Percentiles rank a stretch among this genome's conserved stretches.
Evolutionary conservation across 2,888 invertebrate species (phyloP).

Genomic region (Eumerus sabulonum): DNA sequence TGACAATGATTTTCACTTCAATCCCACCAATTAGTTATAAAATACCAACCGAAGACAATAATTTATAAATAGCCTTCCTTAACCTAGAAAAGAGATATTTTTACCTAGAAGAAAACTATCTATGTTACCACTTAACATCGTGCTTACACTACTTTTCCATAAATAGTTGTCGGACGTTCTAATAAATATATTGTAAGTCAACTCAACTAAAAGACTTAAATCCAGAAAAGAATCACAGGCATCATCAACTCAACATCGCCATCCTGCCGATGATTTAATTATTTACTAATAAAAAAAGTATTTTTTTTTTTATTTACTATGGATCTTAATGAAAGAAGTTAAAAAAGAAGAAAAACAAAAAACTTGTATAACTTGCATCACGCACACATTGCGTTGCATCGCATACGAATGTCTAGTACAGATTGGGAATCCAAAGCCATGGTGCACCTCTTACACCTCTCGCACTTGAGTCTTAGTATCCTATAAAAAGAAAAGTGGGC

Average conservation of each 20-base stretch:
- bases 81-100: constrained; percentile 66
- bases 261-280: constrained; percentile 68
- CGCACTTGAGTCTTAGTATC: constrained; percentile 29
- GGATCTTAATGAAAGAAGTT: background rate
- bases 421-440: no score
- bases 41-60: constrained; percentile 19
- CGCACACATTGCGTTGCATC: no score
- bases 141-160: constrained; percentile 65
- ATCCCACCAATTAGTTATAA: constrained; percentile 9
- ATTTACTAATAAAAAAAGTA: constrained; percentile 68
- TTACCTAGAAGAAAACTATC: constrained; percentile 60
- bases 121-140: constrained; percentile 33
- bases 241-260: background rate
- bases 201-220: constrained; percentile 44
- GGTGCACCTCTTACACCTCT: constrained; percentile 59
- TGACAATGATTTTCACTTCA: background rate
- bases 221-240: constrained; percentile 7
- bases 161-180: constrained; percentile 62
- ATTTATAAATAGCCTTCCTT: constrained; percentile 64
- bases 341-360: no score
- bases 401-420: no score
- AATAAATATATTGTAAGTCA: constrained; percentile 57
- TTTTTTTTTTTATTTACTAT: constrained; percentile 59
- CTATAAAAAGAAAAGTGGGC: constrained; percentile 68
- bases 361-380: no score